Evolutionary conservation across 2,888 invertebrate genomes (phyloP), one percentile per base, ranked within the genome.

Genomic region (Agrotis ipsilon): DNA sequence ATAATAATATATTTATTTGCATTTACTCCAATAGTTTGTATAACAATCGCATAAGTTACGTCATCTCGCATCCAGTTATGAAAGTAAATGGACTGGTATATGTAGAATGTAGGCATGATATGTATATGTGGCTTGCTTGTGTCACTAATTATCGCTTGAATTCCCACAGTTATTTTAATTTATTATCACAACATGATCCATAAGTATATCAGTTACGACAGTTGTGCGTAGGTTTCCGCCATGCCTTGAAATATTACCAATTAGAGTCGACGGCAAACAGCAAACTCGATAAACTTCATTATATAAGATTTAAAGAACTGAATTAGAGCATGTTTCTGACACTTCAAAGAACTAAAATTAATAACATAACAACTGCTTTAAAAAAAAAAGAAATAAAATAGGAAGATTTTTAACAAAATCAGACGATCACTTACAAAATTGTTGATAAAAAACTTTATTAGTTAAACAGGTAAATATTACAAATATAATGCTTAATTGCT

Each of bases 21-120:
- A 45, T 52, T 54, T 5, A 14, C 13, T 64, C 27, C 18, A 64
- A 64, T 43, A 39, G 18, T 54, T 45, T 51, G 24, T 55, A 45
- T 59, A 67, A 72, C 55, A 52, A 72, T 64, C 49, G 18, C 13
- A 21, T 13, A 51, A 18, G 39, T 68, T 78, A 77, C 68, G 54
- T 62, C 61, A 64, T 76, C 16, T 55, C 4, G 27, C 21, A 46
- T 68, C 52, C 21, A 61, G 68, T 72, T 76, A 52, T 51, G 60
- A 49, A 72, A 61, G 48, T 57, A 57, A 62, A 58, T 49, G n/a
- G 7, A 16, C n/a, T 45, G 19, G 19, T 61, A 5, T n/a, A 6
- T 63, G 32, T 18, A 60, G 16, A 63, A 51, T 55, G 21, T 60
- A 32, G 32, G 32, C 32, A 52, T 59, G 32, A 48, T 62, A 32